Base-by-base conservation (phyloP, 2,888 invertebrate species). In the Biston stratarius region DNA sequence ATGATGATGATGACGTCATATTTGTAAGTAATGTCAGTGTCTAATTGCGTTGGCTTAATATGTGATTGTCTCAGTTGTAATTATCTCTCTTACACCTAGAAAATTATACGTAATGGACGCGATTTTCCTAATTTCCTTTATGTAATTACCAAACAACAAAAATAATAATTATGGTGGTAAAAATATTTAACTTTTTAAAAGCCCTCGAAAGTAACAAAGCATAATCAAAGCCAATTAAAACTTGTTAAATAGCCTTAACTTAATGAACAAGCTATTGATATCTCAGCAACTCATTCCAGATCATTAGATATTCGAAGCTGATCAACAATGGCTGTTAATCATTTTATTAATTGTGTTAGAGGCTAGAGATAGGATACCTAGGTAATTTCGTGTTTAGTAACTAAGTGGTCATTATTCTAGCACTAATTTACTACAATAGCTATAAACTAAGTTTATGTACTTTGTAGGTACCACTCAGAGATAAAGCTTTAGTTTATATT, bases 311-410 rank as follows among this genome's bases (percentile, higher is more conserved):
- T 59, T 48, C 36, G 47, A 45, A 38, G 34, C 42, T 53, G 7
- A 42, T 60, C 48, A 64, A 24, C 55, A 55, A 60, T 55, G 48
- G 53, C 34, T 51, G 38, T 15, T 47, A 52, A 53, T 59, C 33
- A 64, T 48, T 58, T 52, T 36, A 60, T 44, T 64, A 60, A 64
- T 64, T 47, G 36, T 34, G 45, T 52, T 57, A 10, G 58, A 15
- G 40, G 24, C 24, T 45, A 57, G 44, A 47, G 49, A 11, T 48
- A 14, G 14, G 8, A 5, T 11, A 36, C 34, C 9, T n/a, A 48
- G 45, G 49, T 12, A 9, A 5, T 11, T 6, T 24, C 6, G 14
- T 36, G 9, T n/a, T n/a, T n/a, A 6, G 15, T 11, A 45, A 51
- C 33, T 24, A 38, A 49, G 33, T 24, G 40, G 38, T 44, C 40